Evolutionary conservation across 2,888 invertebrate species (phyloP), one percentile per base, ranked within the genome.

Genomic region (Aplocera efformata): DNA sequence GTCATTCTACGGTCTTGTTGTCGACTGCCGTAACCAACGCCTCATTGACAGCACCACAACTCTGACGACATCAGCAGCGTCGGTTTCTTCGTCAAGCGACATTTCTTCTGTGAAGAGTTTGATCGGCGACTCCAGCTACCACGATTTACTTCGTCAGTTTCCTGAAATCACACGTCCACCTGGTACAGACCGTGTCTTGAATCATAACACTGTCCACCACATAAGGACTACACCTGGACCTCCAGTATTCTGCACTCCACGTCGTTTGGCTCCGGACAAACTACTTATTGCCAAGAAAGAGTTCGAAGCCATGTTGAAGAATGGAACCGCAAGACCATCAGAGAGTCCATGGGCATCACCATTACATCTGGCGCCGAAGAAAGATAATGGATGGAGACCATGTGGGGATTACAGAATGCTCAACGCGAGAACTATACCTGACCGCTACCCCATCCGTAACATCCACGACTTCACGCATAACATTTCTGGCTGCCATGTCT

Each of bases 291-390:
- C 60, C 3, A 45, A 51, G 28, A 13, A 27, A 10, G 56, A 60
- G 30, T 61, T 63, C 25, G 41, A 58, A 6, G 40, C 17, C n/a
- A 58, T 63, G 56, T 8, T 53, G 7, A 11, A n/a, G 1, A 30
- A 17, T n/a, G 60, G 58, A 5, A 59, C 53, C 10, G 54, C 52
- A 32, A 9, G 57, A 10, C 50, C 50, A 26, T 53, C 56, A n/a
- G 24, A 48, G 9, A 58, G 61, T 29, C 42, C 55, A 1, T 71
- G 66, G 69, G 33, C 67, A 6, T 56, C 53, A 5, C 63, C 59
- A 7, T 6, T 48, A 66, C 34, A 34, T 10, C 26, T 34, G 1
- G 34, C 34, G 7, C 27, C 34, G 3, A 34, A 34, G 3, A 45
- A 40, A 13, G 40, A 3, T 57, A 63, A 40, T n/a, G 39, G 41